Evolutionary conservation across 2,113 vertebrate species (phyloP).

Genomic region (Neodontobutis hainanensis): DNA sequence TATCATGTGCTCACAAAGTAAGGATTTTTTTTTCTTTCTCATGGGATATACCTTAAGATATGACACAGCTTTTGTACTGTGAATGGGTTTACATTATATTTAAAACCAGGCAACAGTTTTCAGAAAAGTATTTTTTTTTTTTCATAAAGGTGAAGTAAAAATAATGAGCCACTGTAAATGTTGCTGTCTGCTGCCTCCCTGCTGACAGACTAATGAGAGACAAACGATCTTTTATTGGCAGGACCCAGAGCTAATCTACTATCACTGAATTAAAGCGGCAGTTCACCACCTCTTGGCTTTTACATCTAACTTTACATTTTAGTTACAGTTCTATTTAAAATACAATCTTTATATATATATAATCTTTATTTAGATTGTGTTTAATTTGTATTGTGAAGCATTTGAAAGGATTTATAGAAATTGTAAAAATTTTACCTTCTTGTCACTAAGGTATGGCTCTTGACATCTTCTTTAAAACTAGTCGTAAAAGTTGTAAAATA

Average conservation of each 20-base stretch:
- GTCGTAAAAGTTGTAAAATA: too few relatives aligned
- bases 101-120: constrained; percentile 3
- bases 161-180: constrained; percentile 1
- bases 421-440: too few relatives aligned
- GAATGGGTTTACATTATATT: constrained; percentile 4
- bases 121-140: background rate
- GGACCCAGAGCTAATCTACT: constrained; percentile 18
- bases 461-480: too few relatives aligned
- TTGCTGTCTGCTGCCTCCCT: background rate
- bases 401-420: too few relatives aligned
- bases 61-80: constrained; percentile 6
- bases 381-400: too few relatives aligned
- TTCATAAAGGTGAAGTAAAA: background rate
- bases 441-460: too few relatives aligned
- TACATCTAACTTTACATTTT: background rate
- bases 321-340: background rate
- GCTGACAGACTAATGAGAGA: constrained; percentile 18
- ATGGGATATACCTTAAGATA: constrained; percentile 25
- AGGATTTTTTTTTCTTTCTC: constrained; percentile 11
- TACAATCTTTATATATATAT: too few relatives aligned
- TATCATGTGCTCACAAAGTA: constrained; percentile 5
- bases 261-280: constrained; percentile 5
- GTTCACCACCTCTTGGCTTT: background rate
- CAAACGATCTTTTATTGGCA: constrained; percentile 8
- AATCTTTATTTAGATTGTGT: too few relatives aligned